Evolutionary conservation across 1,140 invertebrate species (phyloP).

Genomic region (Achatina immaculata): DNA sequence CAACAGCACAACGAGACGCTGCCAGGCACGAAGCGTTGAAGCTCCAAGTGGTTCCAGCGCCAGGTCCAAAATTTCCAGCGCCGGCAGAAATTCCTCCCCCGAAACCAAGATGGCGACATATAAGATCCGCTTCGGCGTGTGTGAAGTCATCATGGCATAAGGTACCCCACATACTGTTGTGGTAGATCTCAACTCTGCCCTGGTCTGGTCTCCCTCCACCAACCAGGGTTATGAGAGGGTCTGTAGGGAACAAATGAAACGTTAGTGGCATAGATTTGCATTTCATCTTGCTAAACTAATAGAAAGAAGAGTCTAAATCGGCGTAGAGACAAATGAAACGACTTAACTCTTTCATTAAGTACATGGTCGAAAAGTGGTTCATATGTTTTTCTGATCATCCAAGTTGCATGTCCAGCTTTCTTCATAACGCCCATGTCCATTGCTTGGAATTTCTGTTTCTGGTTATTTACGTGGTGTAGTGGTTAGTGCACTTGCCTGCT

Average conservation of each 20-base stretch:
- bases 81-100: slow-evolving; percentile 52
- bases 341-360: too few relatives aligned
- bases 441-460: too few relatives aligned
- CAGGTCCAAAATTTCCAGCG: slow-evolving; percentile 46
- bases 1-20: slow-evolving; percentile 39
- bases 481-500: too few relatives aligned
- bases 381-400: too few relatives aligned
- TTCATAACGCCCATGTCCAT: too few relatives aligned
- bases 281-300: too few relatives aligned
- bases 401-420: too few relatives aligned
- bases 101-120: slow-evolving; percentile 82
- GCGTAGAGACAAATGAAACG: too few relatives aligned
- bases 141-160: slow-evolving; percentile 94
- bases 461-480: too few relatives aligned
- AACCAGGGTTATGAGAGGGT: slow-evolving; percentile 56
- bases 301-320: too few relatives aligned
- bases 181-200: slow-evolving; percentile 92
- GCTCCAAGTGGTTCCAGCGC: slow-evolving; percentile 45
- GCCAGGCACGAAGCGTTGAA: slow-evolving; percentile 52
- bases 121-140: slow-evolving; percentile 81
- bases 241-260: slow-evolving; percentile 47
- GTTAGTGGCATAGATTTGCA: too few relatives aligned
- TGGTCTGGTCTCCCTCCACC: slow-evolving; percentile 56
- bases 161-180: slow-evolving; percentile 87
- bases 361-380: too few relatives aligned